These are phyloP conservation scores for Nerophis ophidion DNA, from an alignment of 2,113 vertebrate genomes.

Conservation along the genomic window DNA sequence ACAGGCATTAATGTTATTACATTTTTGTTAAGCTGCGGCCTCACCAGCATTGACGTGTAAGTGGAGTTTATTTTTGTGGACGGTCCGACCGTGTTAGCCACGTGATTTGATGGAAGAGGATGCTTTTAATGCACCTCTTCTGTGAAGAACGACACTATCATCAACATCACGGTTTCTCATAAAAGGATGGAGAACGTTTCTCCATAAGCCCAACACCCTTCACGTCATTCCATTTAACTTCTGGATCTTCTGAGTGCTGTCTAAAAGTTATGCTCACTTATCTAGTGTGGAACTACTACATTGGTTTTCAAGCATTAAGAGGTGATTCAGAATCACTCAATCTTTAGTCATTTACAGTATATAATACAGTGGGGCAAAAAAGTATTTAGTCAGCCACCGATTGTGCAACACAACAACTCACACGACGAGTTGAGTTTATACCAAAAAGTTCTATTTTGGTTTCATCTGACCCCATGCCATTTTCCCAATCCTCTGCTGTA, in stretches of 20 bases:
- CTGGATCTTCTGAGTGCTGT: not conserved
- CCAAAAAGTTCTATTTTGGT: too few species aligned
- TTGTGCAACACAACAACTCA: too few species aligned
- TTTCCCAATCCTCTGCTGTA: too few species aligned
- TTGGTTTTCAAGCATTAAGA: too few species aligned
- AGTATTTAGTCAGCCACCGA: too few species aligned
- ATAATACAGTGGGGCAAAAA: too few species aligned
- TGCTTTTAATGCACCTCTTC: conserved; percentile 36
- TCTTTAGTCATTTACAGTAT: too few species aligned
- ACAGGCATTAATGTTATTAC: conserved; percentile 1
- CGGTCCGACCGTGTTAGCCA: conserved; percentile 7
- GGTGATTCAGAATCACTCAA: too few species aligned
- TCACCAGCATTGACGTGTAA: not conserved
- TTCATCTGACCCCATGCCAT: too few species aligned
- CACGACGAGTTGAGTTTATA: too few species aligned
- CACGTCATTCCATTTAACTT: not conserved
- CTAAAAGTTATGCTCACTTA: not conserved
- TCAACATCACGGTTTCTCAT: conserved; percentile 13
- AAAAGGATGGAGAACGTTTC: conserved; percentile 15
- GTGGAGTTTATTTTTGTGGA: conserved; percentile 4
- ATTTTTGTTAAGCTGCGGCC: not conserved
- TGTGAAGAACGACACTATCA: conserved; percentile 38
- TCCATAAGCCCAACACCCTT: conserved; percentile 6
- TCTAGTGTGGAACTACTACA: too few species aligned
- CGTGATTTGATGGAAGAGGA: conserved; percentile 33